A percentile compares a stretch with the other conserved stretches of the same genome.
Conservation (phyloP, 1,140 invertebrate species). For the Leptinotarsa defecta region DNA sequence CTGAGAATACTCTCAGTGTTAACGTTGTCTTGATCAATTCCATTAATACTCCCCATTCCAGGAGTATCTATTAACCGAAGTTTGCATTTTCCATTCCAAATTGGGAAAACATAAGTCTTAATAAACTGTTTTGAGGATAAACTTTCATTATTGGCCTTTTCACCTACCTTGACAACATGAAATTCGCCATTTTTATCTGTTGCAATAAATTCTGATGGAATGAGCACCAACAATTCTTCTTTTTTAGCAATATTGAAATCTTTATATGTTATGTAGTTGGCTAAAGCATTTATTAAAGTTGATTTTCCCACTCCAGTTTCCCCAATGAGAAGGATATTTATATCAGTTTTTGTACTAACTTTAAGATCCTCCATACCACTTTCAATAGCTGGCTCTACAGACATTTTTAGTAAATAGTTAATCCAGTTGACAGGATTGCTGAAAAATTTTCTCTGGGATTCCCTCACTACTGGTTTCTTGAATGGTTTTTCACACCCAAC, state of each 20-base stretch:
- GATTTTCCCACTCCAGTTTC: slow-evolving; percentile 53
- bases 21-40: slow-evolving; percentile 46
- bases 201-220: slow-evolving; percentile 44
- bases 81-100: slow-evolving; percentile 32
- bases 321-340: slow-evolving; percentile 50
- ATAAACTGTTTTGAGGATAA: slow-evolving; percentile 47
- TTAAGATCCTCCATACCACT: slow-evolving; percentile 13
- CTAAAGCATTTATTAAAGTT: slow-evolving; percentile 51
- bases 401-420: neutral
- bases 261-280: slow-evolving; percentile 47
- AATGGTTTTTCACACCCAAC: too few relatives aligned
- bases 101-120: slow-evolving; percentile 48
- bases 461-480: too few relatives aligned
- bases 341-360: slow-evolving; percentile 34
- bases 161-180: slow-evolving; percentile 31
- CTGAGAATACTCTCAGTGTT: slow-evolving; percentile 50
- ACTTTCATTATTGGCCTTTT: slow-evolving; percentile 44
- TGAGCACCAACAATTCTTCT: slow-evolving; percentile 40
- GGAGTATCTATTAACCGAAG: slow-evolving; percentile 50
- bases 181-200: slow-evolving; percentile 39
- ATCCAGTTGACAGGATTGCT: neutral
- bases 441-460: too few relatives aligned
- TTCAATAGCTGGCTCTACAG: neutral
- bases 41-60: slow-evolving; percentile 47
- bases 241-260: slow-evolving; percentile 40